Evolutionary conservation across 2,797 vertebrate genomes (phyloP).

Genomic region (Macropus fuliginosus): DNA sequence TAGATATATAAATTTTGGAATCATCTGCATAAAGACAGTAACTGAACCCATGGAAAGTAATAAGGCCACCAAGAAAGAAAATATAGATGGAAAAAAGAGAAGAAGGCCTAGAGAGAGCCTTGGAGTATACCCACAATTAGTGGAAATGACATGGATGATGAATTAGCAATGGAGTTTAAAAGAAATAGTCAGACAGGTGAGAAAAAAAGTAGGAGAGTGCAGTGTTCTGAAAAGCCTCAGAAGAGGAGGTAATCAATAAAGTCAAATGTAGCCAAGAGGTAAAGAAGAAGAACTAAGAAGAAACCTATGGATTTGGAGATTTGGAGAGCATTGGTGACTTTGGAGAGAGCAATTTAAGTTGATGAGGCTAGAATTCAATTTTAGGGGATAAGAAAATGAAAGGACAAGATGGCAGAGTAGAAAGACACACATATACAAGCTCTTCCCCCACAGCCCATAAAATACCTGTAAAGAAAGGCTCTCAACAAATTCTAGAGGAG

Average conservation of each 20-base stretch:
- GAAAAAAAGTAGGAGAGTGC: neutral
- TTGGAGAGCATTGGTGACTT: neutral
- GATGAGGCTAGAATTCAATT: neutral
- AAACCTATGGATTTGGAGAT: neutral
- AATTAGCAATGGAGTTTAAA: neutral
- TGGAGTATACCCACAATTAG: neutral
- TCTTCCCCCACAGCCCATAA: no score
- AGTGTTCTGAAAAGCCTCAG: neutral
- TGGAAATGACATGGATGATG: neutral
- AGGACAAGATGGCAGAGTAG: no score
- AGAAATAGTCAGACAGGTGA: neutral
- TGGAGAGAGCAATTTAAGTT: neutral
- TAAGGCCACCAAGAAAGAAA: no score
- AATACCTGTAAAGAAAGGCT: no score
- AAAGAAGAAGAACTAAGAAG: neutral
- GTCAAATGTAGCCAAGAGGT: neutral
- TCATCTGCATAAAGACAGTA: no score
- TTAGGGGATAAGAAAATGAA: neutral
- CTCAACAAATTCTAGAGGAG: no score
- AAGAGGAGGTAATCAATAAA: neutral
- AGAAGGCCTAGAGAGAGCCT: neutral
- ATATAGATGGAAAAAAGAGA: neutral
- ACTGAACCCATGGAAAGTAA: no score
- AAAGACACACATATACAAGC: no score
- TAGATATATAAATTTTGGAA: no score